A percentile compares a stretch with the other conserved stretches of the same genome.
Conservation (phyloP, 2,888 invertebrate genomes). For the Tholera decimalis region DNA sequence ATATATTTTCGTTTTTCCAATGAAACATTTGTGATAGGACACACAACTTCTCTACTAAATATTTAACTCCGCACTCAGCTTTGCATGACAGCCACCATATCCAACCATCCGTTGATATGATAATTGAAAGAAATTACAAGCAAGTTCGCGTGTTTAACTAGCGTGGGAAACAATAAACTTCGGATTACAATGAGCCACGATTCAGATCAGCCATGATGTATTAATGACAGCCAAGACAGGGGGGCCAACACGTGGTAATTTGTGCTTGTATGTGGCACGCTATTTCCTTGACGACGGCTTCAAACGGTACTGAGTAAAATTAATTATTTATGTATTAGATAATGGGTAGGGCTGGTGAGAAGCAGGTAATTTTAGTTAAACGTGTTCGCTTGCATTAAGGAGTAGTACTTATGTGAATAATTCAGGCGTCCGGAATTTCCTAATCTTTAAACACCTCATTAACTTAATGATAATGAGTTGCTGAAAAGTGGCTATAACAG, state of each 20-base stretch:
- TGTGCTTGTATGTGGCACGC: slow-evolving; percentile 42
- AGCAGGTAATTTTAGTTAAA: not conserved
- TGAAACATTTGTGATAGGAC: too few relatives aligned
- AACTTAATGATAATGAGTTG: too few relatives aligned
- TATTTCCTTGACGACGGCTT: slow-evolving; percentile 31
- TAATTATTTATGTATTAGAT: slow-evolving; percentile 50
- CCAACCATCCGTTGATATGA: slow-evolving; percentile 35
- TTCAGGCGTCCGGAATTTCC: slow-evolving; percentile 9
- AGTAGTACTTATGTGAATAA: not conserved
- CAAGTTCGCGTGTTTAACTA: slow-evolving; percentile 46
- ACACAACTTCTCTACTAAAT: too few relatives aligned
- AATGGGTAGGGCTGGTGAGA: slow-evolving; percentile 16
- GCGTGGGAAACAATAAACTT: slow-evolving; percentile 56
- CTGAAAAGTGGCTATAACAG: too few relatives aligned
- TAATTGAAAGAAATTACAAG: slow-evolving; percentile 52
- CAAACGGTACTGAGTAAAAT: slow-evolving; percentile 31
- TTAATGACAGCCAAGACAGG: slow-evolving; percentile 33
- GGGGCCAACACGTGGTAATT: slow-evolving; percentile 29
- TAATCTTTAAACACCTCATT: not conserved
- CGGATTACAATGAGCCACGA: slow-evolving; percentile 50
- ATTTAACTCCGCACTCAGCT: not conserved
- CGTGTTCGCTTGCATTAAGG: not conserved
- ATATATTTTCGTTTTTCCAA: too few relatives aligned
- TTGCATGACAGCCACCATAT: slow-evolving; percentile 30
- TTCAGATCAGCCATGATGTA: slow-evolving; percentile 49